A percentile compares a stretch with the other conserved stretches of the same genome.
These are phyloP conservation scores for Oreochromis niloticus DNA, from an alignment of 2,113 vertebrate species.

Conservation along the genomic window DNA sequence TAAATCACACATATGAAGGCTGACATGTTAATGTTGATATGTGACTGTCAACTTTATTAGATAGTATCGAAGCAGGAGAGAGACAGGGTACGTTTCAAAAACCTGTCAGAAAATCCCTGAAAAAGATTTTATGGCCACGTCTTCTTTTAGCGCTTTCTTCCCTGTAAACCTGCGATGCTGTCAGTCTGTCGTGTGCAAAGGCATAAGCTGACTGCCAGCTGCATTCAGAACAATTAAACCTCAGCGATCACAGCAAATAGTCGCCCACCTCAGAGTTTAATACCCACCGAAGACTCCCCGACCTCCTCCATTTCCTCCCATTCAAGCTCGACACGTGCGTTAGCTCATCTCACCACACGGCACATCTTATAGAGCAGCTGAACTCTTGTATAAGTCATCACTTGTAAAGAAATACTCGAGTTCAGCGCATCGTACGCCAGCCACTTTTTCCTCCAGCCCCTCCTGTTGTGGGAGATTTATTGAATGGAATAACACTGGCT, in stretches of 20 bases:
- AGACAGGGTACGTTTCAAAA: background rate
- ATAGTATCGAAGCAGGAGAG: background rate
- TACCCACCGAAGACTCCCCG: slow-evolving; percentile 24
- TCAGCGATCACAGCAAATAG: slow-evolving; percentile 13
- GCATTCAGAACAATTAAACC: slow-evolving; percentile 52
- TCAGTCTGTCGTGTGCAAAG: slow-evolving; percentile 38
- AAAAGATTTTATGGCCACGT: slow-evolving; percentile 15
- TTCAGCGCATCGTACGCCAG: slow-evolving; percentile 38
- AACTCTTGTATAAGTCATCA: slow-evolving; percentile 44
- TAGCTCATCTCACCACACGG: background rate
- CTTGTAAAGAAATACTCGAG: slow-evolving; percentile 44
- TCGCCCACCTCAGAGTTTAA: slow-evolving; percentile 46
- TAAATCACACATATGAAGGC: background rate
- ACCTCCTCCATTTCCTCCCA: slow-evolving; percentile 16
- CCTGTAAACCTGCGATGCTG: slow-evolving; percentile 64
- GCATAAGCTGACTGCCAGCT: slow-evolving; percentile 58
- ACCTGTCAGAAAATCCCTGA: background rate
- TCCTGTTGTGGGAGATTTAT: slow-evolving; percentile 61
- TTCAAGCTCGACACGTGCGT: slow-evolving; percentile 14
- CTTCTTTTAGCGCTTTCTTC: slow-evolving; percentile 45
- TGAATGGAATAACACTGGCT: slow-evolving; percentile 56
- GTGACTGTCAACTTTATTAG: background rate
- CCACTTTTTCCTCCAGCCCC: slow-evolving; percentile 23
- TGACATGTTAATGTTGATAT: background rate
- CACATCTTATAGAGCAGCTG: slow-evolving; percentile 40